These are phyloP conservation scores for Neomorphus geoffroyi DNA, from an alignment of 2,797 vertebrate species.

Conservation along the genomic window DNA sequence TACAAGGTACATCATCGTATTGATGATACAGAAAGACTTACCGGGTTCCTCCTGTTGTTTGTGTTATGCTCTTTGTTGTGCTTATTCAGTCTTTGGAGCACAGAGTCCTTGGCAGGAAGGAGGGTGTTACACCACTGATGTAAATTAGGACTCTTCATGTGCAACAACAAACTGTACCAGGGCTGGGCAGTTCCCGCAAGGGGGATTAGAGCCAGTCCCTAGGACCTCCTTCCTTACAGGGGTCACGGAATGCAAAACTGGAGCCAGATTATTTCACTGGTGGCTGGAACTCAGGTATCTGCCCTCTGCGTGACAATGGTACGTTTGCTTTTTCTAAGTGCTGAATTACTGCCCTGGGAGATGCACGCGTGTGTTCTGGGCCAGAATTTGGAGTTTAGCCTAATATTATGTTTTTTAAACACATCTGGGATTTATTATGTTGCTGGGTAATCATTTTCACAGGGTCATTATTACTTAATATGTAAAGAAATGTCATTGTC, in stretches of 20 bases:
- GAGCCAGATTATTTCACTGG: conserved; percentile 44
- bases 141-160: background rate
- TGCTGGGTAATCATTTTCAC: conserved; percentile 43
- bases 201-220: background rate
- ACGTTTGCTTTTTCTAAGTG: conserved; percentile 29
- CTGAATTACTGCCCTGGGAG: conserved; percentile 47
- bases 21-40: background rate
- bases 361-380: background rate
- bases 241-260: conserved; percentile 9
- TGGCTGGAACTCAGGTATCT: conserved; percentile 37
- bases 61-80: background rate
- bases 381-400: conserved; percentile 9
- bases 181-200: background rate
- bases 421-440: conserved; percentile 54
- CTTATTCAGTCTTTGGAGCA: background rate
- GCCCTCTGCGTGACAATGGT: background rate
- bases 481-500: background rate
- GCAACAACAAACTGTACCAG: conserved; percentile 14
- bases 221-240: conserved; percentile 9
- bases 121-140: background rate
- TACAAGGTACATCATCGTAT: background rate
- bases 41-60: background rate
- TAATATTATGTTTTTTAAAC: conserved; percentile 27
- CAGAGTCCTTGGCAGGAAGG: background rate
- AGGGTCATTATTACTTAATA: conserved; percentile 3